Conservation (phyloP, 2,888 invertebrate genomes). For the Monochamus alternatus region DNA sequence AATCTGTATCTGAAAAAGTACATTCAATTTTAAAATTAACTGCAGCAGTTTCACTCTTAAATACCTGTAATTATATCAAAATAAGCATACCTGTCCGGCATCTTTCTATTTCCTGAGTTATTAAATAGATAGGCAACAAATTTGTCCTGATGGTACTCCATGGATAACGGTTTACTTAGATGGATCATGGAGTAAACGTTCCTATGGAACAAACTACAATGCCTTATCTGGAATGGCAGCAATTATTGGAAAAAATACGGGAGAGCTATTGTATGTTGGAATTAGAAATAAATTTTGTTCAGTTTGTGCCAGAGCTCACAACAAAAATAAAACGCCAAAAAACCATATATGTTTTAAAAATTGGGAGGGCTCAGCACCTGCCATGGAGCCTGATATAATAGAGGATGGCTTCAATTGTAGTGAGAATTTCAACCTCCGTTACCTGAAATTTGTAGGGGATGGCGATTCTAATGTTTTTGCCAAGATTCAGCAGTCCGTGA, state of each 20-base stretch:
- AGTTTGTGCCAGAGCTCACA: conserved; percentile 43
- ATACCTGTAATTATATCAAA: no score
- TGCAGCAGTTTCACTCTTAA: no score
- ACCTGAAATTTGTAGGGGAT: conserved; percentile 47
- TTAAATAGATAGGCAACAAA: background rate
- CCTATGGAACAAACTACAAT: conserved; percentile 7
- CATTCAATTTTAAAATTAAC: no score
- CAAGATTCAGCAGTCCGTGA: conserved; percentile 45
- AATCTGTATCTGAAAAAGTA: no score
- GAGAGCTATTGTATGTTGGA: conserved; percentile 44
- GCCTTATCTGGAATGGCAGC: background rate
- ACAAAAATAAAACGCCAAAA: conserved; percentile 5
- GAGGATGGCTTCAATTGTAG: conserved; percentile 35
- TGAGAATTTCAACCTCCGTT: conserved; percentile 41
- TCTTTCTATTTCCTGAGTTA: no score
- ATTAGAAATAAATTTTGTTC: conserved; percentile 50
- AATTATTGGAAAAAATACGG: conserved; percentile 28
- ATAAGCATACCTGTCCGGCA: no score
- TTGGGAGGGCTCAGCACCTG: background rate
- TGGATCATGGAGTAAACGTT: conserved; percentile 8
- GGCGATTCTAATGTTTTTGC: conserved; percentile 47
- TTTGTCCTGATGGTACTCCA: conserved; percentile 11
- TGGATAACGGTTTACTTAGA: conserved; percentile 2
- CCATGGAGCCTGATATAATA: background rate
- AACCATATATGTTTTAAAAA: background rate